phyloP scores from a whole-genome alignment of 2,888 invertebrate species.

The Zaprionus obscuricornis region DNA sequence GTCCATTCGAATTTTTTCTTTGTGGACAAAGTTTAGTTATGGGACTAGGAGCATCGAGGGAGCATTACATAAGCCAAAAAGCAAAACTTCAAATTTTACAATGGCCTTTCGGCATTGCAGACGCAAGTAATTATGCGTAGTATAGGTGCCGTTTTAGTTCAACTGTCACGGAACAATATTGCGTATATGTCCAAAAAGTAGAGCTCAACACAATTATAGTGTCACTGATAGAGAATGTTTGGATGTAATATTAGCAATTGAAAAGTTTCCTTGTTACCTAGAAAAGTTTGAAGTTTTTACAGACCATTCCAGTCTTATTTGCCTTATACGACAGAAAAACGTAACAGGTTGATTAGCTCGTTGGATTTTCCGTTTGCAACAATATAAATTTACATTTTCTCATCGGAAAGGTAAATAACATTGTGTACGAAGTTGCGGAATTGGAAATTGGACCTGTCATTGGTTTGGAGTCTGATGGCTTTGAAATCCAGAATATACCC shows the following conservation, averaged over 20 bases:
- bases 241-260: not conserved
- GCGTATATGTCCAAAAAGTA: slow-evolving; percentile 6
- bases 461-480: not conserved
- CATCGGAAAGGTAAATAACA: slow-evolving; percentile 18
- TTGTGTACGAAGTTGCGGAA: not conserved
- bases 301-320: slow-evolving; percentile 4
- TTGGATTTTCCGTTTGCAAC: not conserved
- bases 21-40: no score
- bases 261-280: not conserved
- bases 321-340: not conserved
- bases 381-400: not conserved
- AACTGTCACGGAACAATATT: not conserved
- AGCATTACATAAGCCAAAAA: slow-evolving; percentile 2
- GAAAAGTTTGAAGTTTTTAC: not conserved
- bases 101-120: slow-evolving; percentile 1
- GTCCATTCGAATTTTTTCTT: not conserved
- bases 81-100: not conserved
- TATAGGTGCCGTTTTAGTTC: not conserved
- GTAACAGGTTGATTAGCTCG: not conserved
- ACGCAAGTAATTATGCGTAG: not conserved
- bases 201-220: not conserved
- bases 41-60: not conserved
- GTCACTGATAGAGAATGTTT: slow-evolving; percentile 8
- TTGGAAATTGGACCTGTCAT: slow-evolving; percentile 6
- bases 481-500: no score